Conservation (phyloP, 2,888 invertebrate species). For the Drosophila limbata region DNA sequence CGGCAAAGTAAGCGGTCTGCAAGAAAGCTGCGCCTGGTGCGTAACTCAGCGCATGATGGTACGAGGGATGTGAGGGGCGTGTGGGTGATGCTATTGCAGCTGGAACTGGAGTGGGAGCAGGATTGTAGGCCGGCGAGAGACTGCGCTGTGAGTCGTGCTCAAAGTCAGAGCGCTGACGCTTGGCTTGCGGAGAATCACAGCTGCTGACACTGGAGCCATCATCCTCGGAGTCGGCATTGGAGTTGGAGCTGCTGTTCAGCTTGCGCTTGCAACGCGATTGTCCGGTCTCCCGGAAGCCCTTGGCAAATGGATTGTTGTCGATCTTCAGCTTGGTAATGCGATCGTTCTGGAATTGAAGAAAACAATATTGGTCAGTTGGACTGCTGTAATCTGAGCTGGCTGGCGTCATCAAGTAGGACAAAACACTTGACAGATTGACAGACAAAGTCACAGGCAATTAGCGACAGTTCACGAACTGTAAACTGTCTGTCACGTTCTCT, state of each 20-base stretch:
- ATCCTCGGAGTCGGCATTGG: slow-evolving; percentile 71
- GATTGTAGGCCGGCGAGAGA: slow-evolving; percentile 62
- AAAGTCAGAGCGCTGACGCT: slow-evolving; percentile 81
- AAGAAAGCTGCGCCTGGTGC: slow-evolving; percentile 43
- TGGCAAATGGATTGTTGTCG: slow-evolving; percentile 96
- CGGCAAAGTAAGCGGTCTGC: slow-evolving; percentile 68
- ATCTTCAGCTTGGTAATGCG: slow-evolving; percentile 96
- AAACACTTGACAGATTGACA: slow-evolving; percentile 59
- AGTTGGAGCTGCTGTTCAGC: slow-evolving; percentile 83
- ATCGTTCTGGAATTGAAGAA: slow-evolving; percentile 88
- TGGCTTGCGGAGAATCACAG: slow-evolving; percentile 72
- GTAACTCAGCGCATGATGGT: slow-evolving; percentile 35
- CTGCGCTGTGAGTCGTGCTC: slow-evolving; percentile 80
- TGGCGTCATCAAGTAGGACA: slow-evolving; percentile 55
- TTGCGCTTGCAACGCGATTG: slow-evolving; percentile 91
- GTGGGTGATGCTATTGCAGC: neutral
- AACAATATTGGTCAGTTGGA: slow-evolving; percentile 28
- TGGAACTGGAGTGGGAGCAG: slow-evolving; percentile 4
- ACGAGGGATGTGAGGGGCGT: slow-evolving; percentile 14
- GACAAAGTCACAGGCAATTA: slow-evolving; percentile 37
- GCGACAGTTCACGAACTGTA: slow-evolving; percentile 24
- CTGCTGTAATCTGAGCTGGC: slow-evolving; percentile 52
- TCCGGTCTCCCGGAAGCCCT: slow-evolving; percentile 95
- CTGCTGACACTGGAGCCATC: slow-evolving; percentile 81
- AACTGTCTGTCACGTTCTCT: slow-evolving; percentile 10